Evolutionary conservation across 2,888 invertebrate genomes (phyloP), one percentile per base, ranked within the genome.

Genomic region (Meta bourneti): DNA sequence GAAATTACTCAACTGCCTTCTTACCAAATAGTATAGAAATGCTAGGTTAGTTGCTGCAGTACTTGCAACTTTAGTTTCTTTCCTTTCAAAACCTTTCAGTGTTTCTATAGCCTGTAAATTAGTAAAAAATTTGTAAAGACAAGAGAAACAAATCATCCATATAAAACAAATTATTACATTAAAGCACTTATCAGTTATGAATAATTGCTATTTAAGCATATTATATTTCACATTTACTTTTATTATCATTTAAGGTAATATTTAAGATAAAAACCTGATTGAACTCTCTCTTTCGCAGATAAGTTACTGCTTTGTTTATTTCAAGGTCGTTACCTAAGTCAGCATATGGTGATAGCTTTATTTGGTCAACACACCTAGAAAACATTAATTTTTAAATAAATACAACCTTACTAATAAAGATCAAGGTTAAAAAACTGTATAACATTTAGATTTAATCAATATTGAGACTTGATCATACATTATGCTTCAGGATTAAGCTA

Each of bases 281-380:
- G 85, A 98, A 96, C 94, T 98, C 97, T 93, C 97, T 96, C 95
- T 97, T 97, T 92, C 97, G 97, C 82, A 98, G 95, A 94, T 97
- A 97, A 94, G 97, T 97, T 93, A 98, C 96, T 0, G 98, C 98
- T 95, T 98, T 98, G 95, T 98, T 98, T 93, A 98, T 97, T 95
- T 98, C 98, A 93, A 98, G 95, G 95, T 97, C 99, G 94, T 97
- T 97, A 75, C 97, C 98, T 93, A 98, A 96, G 94, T 96, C 96
- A 70, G 97, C 96, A 94, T 97, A 97, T 94, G 96, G 97, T n/a
- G 99, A 98, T 9, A 97, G 97, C 94, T 98, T 98, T 83, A 99
- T 97, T 48, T 97, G 97, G 94, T 98, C 98, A 85, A 99, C 98
- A 95, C 99, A 99, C 99, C 98, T 98, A 93, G 95, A 96, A 93